These are phyloP conservation scores for Nephila pilipes DNA, from an alignment of 1,140 invertebrate genomes.

Conservation along the genomic window DNA sequence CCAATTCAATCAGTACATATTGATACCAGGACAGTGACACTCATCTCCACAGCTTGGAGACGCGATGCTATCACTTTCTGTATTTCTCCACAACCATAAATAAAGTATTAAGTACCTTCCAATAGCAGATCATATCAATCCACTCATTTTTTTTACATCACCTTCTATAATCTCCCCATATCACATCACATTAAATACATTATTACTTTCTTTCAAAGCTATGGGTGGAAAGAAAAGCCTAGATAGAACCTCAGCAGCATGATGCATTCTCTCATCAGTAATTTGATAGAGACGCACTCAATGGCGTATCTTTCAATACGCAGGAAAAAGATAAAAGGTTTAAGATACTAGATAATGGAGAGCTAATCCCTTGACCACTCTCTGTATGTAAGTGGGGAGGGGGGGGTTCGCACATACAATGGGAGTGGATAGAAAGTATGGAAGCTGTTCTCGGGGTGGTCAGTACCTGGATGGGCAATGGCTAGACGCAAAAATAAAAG, in stretches of 20 bases:
- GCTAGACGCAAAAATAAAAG: background rate
- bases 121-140: background rate
- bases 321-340: slow-evolving; percentile 33
- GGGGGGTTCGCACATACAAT: background rate
- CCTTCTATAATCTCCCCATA: slow-evolving; percentile 18
- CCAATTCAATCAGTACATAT: too few relatives aligned
- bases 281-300: slow-evolving; percentile 54
- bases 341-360: slow-evolving; percentile 56
- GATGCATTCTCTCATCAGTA: background rate
- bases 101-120: background rate
- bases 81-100: background rate
- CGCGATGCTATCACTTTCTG: background rate
- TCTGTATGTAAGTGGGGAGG: background rate
- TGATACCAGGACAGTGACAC: background rate
- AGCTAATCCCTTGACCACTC: slow-evolving; percentile 53
- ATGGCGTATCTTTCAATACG: background rate
- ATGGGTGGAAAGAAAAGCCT: background rate
- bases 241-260: too few relatives aligned
- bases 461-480: background rate
- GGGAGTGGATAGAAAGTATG: background rate
- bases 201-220: slow-evolving; percentile 29
- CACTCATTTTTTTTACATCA: background rate
- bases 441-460: background rate
- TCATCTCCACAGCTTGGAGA: background rate
- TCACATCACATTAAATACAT: slow-evolving; percentile 30